Base-by-base conservation (phyloP, 2,797 vertebrate genomes). In the Myotis planiceps region DNA sequence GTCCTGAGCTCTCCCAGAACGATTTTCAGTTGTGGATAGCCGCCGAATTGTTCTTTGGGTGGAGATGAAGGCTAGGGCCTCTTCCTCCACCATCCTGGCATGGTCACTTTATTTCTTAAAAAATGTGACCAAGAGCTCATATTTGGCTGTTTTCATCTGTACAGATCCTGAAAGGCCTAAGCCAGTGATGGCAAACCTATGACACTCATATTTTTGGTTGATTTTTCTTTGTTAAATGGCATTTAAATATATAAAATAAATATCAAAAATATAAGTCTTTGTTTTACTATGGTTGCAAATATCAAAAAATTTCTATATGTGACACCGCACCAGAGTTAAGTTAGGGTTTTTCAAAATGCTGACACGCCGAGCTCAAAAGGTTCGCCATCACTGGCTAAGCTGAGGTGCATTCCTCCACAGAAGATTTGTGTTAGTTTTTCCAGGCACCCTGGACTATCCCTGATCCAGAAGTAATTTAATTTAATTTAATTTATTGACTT, bases 401-500 rank as follows among this genome's bases (percentile, higher is more conserved):
- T 79, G 16, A 84, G 39, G 65, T 79, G 23, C 29, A 42, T 83
- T 71, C 32, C 55, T 47, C 71, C 16, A 34, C 19, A 29, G 27
- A 29, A 32, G 19, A 72, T 78, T 58, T 87, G n/a, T 74, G 32
- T 76, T 82, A 37, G 72, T 29, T 94, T 58, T 78, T 78, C 71
- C 71, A 88, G 49, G 53, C 5, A n/a, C 51, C 58, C 65, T 88
- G 32, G 4, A 66, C 37, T 19, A 58, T 45, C 39, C 58, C 32
- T 53, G 32, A 51, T n/a, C 18, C 83, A 58, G 49, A 88, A 68
- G 39, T 79, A 60, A 84, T 88, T 92, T 83, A 39, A 42, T 88
- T 92, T 83, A 39, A 42, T 84, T 65, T 78, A 58, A 74, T 88
- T 94, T 88, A 84, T 72, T 74, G 13, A 91, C 83, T 34, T 81